A percentile compares a stretch with the other conserved stretches of the same genome.
Conservation (phyloP, 2,888 invertebrate genomes). For the Meiosimyza decipiens region DNA sequence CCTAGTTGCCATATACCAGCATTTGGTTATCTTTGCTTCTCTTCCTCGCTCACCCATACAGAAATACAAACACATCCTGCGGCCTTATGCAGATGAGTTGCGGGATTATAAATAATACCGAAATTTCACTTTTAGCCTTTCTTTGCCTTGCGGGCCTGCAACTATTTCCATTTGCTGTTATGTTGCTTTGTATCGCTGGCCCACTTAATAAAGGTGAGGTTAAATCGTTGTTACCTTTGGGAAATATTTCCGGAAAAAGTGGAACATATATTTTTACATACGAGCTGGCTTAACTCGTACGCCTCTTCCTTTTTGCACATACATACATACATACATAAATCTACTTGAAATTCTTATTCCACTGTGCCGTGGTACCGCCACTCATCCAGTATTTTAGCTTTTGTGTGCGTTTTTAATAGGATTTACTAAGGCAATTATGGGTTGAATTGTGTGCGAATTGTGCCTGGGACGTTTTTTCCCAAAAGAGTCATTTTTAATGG, state of each 20-base stretch:
- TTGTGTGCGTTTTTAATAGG: constrained; percentile 43
- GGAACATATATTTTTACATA: not conserved
- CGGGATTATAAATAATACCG: constrained; percentile 26
- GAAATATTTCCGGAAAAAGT: constrained; percentile 27
- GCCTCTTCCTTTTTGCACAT: not conserved
- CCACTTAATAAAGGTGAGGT: constrained; percentile 23
- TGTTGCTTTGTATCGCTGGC: not conserved
- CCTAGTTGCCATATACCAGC: constrained; percentile 2
- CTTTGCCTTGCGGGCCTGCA: constrained; percentile 1
- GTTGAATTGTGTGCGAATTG: constrained; percentile 47
- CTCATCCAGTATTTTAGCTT: not conserved
- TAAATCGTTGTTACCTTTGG: constrained; percentile 11
- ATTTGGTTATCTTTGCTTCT: constrained; percentile 5
- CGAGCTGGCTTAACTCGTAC: not conserved
- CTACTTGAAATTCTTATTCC: no score
- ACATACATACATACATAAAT: not conserved
- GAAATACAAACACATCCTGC: constrained; percentile 20
- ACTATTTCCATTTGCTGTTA: constrained; percentile 4
- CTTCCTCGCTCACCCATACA: not conserved
- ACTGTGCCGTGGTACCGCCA: no score
- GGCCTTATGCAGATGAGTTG: constrained; percentile 30
- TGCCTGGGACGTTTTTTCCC: constrained; percentile 22
- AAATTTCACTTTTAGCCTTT: constrained; percentile 37
- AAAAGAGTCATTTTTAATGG: constrained; percentile 29
- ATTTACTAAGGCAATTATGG: constrained; percentile 48